Evolutionary conservation across 2,888 invertebrate species (phyloP), one percentile per base, ranked within the genome.

Genomic region (Xiphydria camelus): DNA sequence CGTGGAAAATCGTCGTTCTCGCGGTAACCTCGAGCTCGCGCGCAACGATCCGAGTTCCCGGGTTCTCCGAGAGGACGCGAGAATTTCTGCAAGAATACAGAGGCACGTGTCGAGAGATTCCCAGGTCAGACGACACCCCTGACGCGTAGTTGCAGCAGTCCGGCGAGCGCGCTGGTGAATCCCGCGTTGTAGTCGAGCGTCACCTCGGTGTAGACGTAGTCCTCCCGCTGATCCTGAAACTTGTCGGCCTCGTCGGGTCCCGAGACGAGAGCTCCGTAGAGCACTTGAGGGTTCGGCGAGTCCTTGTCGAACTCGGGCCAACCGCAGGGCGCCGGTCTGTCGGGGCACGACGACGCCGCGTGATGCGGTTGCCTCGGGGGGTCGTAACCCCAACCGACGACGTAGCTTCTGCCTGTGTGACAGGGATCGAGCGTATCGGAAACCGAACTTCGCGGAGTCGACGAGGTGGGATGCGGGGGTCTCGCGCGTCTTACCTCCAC

Each of bases 151-250:
- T 78, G 75, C n/a, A 77, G 61, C 3, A 82, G 60, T 7, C 78
- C 81, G 1, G 80, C 81, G 1, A 81, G 61, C 1, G 77, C 76
- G 7, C 79, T 76, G 50, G 81, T 81, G 59, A 82, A 81, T 1
- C 81, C 82, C 4, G 80, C 81, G 59, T 82, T 82, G 64, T 78
- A 82, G 55, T 82, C 80, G 12, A 80, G 64, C 6, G 80, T 80
- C 1, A 82, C 81, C 59, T 82, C 82, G 39, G 80, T 82, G 57
- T 79, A 79, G 9, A 79, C 68, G 62, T 77, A 81, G 49, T 82
- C 81, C 45, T 79, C 77, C 34, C 82, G 73, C 18, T 66, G 65
- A 58, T 83, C 82, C 36, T 72, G 71, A 62, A 80, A 83, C 39
- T 72, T 61, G 53, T 82, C 82, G 29, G 76, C 77, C 47, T 74